Conservation (phyloP, 2,797 vertebrate genomes). For the Poecilia gillii region DNA sequence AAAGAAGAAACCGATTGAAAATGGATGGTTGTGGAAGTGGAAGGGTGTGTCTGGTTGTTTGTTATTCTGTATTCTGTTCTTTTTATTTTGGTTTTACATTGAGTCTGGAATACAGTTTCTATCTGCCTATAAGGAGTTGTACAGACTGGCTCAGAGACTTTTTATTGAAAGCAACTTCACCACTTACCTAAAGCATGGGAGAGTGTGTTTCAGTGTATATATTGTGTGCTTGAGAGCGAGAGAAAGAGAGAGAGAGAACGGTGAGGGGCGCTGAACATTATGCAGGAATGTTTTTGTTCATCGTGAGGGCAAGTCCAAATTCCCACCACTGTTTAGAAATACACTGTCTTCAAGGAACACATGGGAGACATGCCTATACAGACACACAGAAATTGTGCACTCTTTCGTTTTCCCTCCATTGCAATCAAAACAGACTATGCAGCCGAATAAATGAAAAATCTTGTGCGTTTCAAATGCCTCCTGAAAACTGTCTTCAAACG, state of each 20-base stretch:
- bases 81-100: too few relatives aligned
- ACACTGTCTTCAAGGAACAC: constrained; percentile 41
- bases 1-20: not conserved
- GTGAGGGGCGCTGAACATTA: constrained; percentile 61
- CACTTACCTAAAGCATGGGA: not conserved
- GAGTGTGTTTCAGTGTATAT: constrained; percentile 8
- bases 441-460: constrained; percentile 78
- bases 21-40: too few relatives aligned
- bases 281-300: constrained; percentile 81
- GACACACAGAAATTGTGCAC: constrained; percentile 41
- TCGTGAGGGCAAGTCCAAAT: constrained; percentile 74
- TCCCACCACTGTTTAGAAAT: constrained; percentile 73
- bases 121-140: not conserved
- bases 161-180: not conserved
- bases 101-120: too few relatives aligned
- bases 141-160: not conserved
- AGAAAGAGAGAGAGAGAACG: not conserved
- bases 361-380: constrained; percentile 5
- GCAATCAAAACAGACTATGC: constrained; percentile 83
- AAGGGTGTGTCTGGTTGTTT: too few relatives aligned
- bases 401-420: constrained; percentile 25
- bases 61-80: too few relatives aligned
- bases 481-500: constrained; percentile 71
- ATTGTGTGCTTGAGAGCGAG: not conserved
- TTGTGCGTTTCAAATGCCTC: constrained; percentile 83